Conservation (phyloP, 2,888 invertebrate species). For the Conistra vaccinii region DNA sequence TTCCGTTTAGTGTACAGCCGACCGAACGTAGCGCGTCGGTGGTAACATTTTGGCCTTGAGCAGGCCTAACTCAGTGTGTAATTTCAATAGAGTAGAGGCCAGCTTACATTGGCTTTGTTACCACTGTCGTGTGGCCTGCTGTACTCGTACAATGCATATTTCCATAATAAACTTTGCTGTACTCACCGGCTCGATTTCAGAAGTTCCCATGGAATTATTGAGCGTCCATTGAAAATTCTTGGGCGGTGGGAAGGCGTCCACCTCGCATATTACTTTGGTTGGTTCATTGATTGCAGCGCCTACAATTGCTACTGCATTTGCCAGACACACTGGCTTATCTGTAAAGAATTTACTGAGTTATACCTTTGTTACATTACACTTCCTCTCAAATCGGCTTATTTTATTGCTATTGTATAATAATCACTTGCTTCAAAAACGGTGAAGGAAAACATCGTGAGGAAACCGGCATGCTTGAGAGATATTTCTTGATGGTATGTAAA, state of each 20-base stretch:
- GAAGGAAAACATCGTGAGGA: too few species aligned
- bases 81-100: background rate
- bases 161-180: slow-evolving; percentile 31
- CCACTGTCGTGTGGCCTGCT: background rate
- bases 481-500: too few species aligned
- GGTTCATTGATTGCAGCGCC: slow-evolving; percentile 96
- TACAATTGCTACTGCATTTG: slow-evolving; percentile 94
- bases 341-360: slow-evolving; percentile 54
- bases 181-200: slow-evolving; percentile 91
- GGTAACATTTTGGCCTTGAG: background rate
- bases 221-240: slow-evolving; percentile 96
- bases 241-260: slow-evolving; percentile 96
- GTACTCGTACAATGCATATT: slow-evolving; percentile 46
- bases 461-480: too few species aligned
- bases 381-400: too few species aligned
- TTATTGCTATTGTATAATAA: too few species aligned
- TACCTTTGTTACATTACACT: too few species aligned
- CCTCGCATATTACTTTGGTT: slow-evolving; percentile 95
- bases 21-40: background rate
- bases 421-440: too few species aligned
- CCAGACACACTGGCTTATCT: slow-evolving; percentile 96
- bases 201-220: slow-evolving; percentile 96
- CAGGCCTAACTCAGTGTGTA: background rate
- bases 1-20: slow-evolving; percentile 39
- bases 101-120: background rate